Evolutionary conservation across 2,888 invertebrate species (phyloP).

Genomic region (Trichopoda pennipes): DNA sequence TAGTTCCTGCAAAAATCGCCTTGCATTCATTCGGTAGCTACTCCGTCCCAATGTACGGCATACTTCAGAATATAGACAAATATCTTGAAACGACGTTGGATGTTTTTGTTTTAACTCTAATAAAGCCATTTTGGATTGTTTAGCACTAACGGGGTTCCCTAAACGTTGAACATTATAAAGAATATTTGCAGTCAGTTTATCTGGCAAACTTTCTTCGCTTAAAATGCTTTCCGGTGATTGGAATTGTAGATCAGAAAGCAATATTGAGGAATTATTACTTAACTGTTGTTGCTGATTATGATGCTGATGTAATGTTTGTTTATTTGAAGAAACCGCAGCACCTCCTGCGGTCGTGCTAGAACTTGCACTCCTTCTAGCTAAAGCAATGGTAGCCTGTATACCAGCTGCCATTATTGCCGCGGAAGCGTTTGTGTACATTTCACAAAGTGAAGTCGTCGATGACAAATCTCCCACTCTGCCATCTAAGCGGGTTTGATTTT

Average conservation of each 20-base stretch:
- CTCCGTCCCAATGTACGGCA: conserved; percentile 89
- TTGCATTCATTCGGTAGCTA: conserved; percentile 90
- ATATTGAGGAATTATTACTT: conserved; percentile 74
- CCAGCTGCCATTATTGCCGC: conserved; percentile 73
- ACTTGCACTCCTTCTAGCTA: conserved; percentile 65
- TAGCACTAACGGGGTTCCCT: conserved; percentile 89
- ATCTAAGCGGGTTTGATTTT: conserved; percentile 67
- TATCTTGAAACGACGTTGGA: conserved; percentile 88
- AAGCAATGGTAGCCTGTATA: conserved; percentile 70
- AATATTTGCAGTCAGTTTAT: conserved; percentile 81
- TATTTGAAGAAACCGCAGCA: conserved; percentile 19
- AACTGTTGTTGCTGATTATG: conserved; percentile 64
- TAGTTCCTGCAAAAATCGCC: conserved; percentile 95
- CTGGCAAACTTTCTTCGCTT: conserved; percentile 80
- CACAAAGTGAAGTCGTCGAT: conserved; percentile 70
- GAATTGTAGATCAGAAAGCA: conserved; percentile 78
- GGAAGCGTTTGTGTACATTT: conserved; percentile 73
- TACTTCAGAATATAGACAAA: conserved; percentile 96
- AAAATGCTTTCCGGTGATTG: conserved; percentile 81
- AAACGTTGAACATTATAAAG: conserved; percentile 88
- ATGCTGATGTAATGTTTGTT: conserved; percentile 52
- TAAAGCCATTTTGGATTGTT: conserved; percentile 90
- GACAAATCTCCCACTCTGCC: conserved; percentile 69
- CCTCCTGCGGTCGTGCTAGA: neutral
- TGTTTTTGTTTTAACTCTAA: conserved; percentile 88